Evolutionary conservation across 1,140 invertebrate species (phyloP), one percentile per base, ranked within the genome.

Genomic region (Zelostemma sp.): DNA sequence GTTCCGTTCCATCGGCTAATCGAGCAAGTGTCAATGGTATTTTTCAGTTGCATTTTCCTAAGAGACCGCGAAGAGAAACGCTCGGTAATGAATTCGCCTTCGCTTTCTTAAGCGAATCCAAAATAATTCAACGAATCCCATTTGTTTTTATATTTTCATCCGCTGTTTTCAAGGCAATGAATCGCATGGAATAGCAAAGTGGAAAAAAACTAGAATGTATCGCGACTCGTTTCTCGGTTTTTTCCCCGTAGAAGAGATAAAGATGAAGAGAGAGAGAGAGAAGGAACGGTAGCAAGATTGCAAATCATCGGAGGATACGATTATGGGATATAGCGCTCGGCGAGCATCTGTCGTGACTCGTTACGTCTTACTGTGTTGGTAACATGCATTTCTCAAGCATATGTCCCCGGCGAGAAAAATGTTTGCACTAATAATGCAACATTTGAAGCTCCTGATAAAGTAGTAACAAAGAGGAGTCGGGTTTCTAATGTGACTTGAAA

Each of bases 271-370:
- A 55, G 53, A 33, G 38, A 46, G 12, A 55, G 53, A 63, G 15
- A 17, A 35, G 48, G 64, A 16, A 48, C 55, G 40, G 50, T 59
- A 35, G 53, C 56, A 43, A 60, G 61, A 80, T 70, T 73, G 73
- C 75, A 74, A 79, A 77, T 75, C 74, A 69, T 73, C 51, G 6
- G 60, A 51, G 54, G 17, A 64, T 65, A 67, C 64, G 47, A 57
- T 66, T 67, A 65, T 48, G 53, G 50, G 64, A 61, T 41, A 35
- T 47, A 19, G 46, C 51, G 60, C 68, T 72, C 75, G 79, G 43
- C 64, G 73, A 76, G 75, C 80, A 81, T 80, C 78, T 82, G 79
- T 80, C 78, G 79, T 72, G 72, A 72, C 74, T 74, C 69, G 65
- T 72, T 75, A 74, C 57, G 68, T 43, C 67, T 60, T 66, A 16